Percentiles rank a stretch among this genome's conserved stretches.
phyloP scores from a whole-genome alignment of 2,797 vertebrate genomes.

The Diceros bicornis region DNA sequence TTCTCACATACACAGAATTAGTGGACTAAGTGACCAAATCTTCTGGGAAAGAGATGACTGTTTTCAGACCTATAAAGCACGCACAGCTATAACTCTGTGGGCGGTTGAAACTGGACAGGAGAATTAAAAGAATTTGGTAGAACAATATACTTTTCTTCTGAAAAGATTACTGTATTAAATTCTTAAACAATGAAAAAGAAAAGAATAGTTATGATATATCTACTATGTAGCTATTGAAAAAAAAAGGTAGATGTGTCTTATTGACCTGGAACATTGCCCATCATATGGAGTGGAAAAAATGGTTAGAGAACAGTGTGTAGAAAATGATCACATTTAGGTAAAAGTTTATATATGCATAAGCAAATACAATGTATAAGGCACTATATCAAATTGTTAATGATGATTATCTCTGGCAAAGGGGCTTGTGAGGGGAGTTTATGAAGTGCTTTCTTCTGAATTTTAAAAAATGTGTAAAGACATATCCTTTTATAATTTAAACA shows the following conservation, averaged over 20 bases:
- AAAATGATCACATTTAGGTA: background rate
- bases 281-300: background rate
- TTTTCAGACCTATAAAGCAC: constrained; percentile 14
- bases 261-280: background rate
- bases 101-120: constrained; percentile 30
- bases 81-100: background rate
- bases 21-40: constrained; percentile 46
- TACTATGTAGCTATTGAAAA: background rate
- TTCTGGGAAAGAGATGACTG: constrained; percentile 67
- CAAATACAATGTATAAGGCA: background rate
- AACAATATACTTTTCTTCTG: background rate
- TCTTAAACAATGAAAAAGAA: constrained; percentile 31
- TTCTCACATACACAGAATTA: constrained; percentile 58
- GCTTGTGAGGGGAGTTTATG: background rate
- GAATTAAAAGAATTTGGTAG: constrained; percentile 18
- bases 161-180: constrained; percentile 43
- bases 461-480: background rate
- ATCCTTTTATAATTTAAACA: constrained; percentile 24
- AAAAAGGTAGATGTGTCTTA: background rate
- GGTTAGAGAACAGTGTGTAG: background rate
- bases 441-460: background rate
- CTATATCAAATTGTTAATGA: background rate
- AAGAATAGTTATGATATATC: background rate
- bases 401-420: background rate
- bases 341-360: background rate